Conservation (phyloP, 2,888 invertebrate genomes). For the Scaeva pyrastri region DNA sequence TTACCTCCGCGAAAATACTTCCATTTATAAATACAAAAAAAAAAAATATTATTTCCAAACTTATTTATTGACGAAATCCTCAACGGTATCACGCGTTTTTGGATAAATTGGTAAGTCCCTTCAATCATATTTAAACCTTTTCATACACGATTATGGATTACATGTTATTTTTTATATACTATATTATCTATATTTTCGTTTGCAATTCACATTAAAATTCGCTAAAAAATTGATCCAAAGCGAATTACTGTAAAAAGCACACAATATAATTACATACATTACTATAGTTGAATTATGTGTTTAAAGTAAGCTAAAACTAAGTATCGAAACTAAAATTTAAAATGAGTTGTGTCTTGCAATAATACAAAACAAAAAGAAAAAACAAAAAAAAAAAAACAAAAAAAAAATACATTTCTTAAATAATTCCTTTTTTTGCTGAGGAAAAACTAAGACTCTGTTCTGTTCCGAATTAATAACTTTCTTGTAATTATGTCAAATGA, state of each 20-base stretch:
- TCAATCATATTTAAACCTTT: background rate
- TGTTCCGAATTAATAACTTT: conserved; percentile 7
- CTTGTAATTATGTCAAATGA: background rate
- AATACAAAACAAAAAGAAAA: too few species aligned
- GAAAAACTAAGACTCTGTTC: conserved; percentile 3
- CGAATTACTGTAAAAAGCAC: conserved; percentile 54
- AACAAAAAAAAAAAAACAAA: conserved; percentile 15
- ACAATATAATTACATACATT: conserved; percentile 43
- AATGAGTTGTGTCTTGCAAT: conserved; percentile 54
- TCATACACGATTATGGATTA: too few species aligned
- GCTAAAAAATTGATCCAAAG: conserved; percentile 5
- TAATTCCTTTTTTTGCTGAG: conserved; percentile 1
- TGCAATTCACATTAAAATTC: conserved; percentile 1
- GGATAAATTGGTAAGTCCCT: conserved; percentile 1
- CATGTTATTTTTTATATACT: too few species aligned
- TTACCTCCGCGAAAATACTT: background rate
- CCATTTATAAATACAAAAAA: background rate
- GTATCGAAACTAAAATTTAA: conserved; percentile 7
- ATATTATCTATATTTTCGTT: too few species aligned
- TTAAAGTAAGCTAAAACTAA: conserved; percentile 38
- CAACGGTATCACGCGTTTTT: background rate
- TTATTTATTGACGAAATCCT: conserved; percentile 5
- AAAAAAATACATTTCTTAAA: conserved; percentile 2
- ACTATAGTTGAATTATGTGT: conserved; percentile 47
- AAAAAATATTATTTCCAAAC: background rate